Conservation (phyloP, 2,797 vertebrate genomes). For the Sebastes elongatus region DNA sequence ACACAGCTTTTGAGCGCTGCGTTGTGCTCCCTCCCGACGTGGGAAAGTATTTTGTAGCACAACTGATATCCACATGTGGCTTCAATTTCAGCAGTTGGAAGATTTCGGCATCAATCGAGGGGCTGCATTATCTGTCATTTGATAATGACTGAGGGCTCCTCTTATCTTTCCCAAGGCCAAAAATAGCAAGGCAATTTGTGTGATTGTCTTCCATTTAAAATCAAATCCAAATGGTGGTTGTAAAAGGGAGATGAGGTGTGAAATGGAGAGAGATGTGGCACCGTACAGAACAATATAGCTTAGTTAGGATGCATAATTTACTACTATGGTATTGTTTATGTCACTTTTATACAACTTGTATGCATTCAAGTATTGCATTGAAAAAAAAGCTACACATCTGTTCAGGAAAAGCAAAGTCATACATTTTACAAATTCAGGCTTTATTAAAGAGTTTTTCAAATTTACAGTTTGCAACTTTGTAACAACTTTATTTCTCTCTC, state of each 20-base stretch:
- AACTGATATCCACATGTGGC: slow-evolving; percentile 79
- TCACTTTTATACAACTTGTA: neutral
- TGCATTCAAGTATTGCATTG: neutral
- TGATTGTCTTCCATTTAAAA: slow-evolving; percentile 72
- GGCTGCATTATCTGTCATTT: slow-evolving; percentile 78
- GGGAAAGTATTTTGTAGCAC: slow-evolving; percentile 81
- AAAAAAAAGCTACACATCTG: neutral
- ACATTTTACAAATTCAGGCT: neutral
- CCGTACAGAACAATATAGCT: slow-evolving; percentile 6
- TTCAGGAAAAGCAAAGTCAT: neutral
- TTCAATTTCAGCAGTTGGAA: slow-evolving; percentile 77
- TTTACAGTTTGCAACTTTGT: neutral
- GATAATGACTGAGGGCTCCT: slow-evolving; percentile 73
- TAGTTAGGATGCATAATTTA: neutral
- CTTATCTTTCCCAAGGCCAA: slow-evolving; percentile 75
- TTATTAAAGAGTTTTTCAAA: neutral
- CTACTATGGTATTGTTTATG: neutral
- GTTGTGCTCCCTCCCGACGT: slow-evolving; percentile 57
- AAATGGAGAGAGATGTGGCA: slow-evolving; percentile 36
- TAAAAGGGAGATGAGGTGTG: slow-evolving; percentile 57
- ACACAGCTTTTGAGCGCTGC: slow-evolving; percentile 55
- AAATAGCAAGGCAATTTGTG: slow-evolving; percentile 76
- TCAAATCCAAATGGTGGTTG: slow-evolving; percentile 69
- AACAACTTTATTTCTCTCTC: neutral
- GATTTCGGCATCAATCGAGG: slow-evolving; percentile 66